Conservation (phyloP, 2,113 vertebrate species). For the Hydrolagus affinis region DNA sequence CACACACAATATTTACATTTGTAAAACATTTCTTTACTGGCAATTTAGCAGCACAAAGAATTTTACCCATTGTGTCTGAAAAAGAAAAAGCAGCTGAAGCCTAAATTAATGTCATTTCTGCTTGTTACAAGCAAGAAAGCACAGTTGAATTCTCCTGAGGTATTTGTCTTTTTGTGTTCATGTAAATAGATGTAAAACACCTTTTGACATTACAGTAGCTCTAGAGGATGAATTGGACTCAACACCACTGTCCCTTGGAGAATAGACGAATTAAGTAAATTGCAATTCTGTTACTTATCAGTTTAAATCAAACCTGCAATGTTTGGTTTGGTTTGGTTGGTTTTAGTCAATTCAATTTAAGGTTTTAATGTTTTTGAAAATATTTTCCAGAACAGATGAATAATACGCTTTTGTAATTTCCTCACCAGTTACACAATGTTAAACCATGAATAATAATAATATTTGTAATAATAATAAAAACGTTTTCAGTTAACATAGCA, state of each 20-base stretch:
- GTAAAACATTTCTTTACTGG: no score
- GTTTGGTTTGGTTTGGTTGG: background rate
- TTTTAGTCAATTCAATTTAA: background rate
- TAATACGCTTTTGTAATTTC: slow-evolving; percentile 1
- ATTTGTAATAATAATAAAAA: background rate
- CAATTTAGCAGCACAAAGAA: no score
- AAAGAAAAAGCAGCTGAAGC: no score
- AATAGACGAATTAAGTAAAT: slow-evolving; percentile 23
- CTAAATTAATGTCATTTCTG: no score
- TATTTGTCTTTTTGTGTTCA: background rate
- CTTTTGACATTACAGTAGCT: slow-evolving; percentile 8
- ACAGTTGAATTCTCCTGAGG: background rate
- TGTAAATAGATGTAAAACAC: slow-evolving; percentile 14
- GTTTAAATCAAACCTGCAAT: slow-evolving; percentile 12
- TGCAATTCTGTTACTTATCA: slow-evolving; percentile 11
- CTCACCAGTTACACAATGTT: background rate
- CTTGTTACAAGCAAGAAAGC: background rate
- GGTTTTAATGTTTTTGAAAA: slow-evolving; percentile 6
- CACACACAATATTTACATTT: no score
- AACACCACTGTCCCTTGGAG: background rate
- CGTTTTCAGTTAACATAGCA: no score
- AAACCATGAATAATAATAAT: slow-evolving; percentile 4
- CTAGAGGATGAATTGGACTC: slow-evolving; percentile 2
- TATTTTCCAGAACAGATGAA: background rate
- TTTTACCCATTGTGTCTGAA: no score